Percentiles rank a stretch among this genome's conserved stretches.
Evolutionary conservation across 2,797 vertebrate species (phyloP).

Genomic region (Philypnodon macrostomus): DNA sequence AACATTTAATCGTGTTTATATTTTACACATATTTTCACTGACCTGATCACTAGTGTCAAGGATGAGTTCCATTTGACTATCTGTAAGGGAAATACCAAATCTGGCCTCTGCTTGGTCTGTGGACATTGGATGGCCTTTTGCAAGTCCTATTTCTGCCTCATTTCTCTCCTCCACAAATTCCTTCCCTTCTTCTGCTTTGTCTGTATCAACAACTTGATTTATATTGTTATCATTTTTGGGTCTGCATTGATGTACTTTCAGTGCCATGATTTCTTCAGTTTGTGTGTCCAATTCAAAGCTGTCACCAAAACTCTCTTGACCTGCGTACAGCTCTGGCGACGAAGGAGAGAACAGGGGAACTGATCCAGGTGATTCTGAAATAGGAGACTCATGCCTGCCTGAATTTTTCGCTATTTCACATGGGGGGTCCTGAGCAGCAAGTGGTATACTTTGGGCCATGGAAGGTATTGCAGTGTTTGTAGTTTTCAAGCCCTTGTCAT

Average conservation of each 20-base stretch:
- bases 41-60: slow-evolving; percentile 83
- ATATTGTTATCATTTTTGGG: slow-evolving; percentile 2
- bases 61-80: slow-evolving; percentile 89
- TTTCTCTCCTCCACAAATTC: slow-evolving; percentile 3
- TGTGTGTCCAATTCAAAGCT: slow-evolving; percentile 93
- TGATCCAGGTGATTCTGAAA: slow-evolving; percentile 14
- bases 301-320: slow-evolving; percentile 82
- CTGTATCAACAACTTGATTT: neutral
- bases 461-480: neutral
- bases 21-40: slow-evolving; percentile 27
- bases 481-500: slow-evolving; percentile 32
- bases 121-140: neutral
- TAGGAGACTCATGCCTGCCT: slow-evolving; percentile 5
- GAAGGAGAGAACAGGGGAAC: slow-evolving; percentile 50
- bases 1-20: neutral
- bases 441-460: neutral
- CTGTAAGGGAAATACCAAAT: slow-evolving; percentile 84
- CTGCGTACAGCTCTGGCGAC: slow-evolving; percentile 66
- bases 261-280: slow-evolving; percentile 86
- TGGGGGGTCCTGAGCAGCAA: slow-evolving; percentile 5
- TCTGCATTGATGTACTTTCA: slow-evolving; percentile 45
- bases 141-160: slow-evolving; percentile 11
- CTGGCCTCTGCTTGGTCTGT: slow-evolving; percentile 31
- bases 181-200: slow-evolving; percentile 6
- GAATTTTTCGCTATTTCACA: slow-evolving; percentile 5